These are phyloP conservation scores for Carettochelys insculpta DNA, from an alignment of 2,113 vertebrate species.

Conservation along the genomic window DNA sequence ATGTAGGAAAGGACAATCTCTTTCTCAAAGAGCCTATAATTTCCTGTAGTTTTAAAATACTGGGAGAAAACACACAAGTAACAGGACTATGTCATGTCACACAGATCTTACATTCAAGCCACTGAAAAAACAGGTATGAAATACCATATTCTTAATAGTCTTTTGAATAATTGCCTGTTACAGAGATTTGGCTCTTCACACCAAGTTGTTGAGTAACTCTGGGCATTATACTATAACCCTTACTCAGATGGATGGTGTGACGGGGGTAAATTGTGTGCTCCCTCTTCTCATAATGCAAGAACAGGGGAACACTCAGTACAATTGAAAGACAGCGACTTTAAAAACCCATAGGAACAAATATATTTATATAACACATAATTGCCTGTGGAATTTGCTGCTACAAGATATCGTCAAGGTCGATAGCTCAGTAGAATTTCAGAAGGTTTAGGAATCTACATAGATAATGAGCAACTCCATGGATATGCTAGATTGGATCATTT, in stretches of 20 bases:
- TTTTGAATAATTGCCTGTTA: fast-evolving
- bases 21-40: neutral
- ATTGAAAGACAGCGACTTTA: neutral
- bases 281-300: fast-evolving
- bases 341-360: neutral
- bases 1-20: neutral
- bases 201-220: fast-evolving
- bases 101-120: fast-evolving
- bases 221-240: neutral
- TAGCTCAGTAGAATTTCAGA: fast-evolving
- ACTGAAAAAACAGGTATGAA: neutral
- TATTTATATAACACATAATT: neutral
- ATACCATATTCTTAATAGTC: neutral
- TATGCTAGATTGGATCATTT: fast-evolving
- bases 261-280: neutral
- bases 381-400: neutral
- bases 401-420: fast-evolving
- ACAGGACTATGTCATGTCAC: fast-evolving
- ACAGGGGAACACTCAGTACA: neutral
- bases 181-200: neutral
- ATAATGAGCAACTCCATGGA: fast-evolving
- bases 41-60: neutral
- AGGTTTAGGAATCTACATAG: fast-evolving
- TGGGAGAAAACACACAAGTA: neutral
- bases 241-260: fast-evolving